Evolutionary conservation across 2,888 invertebrate genomes (phyloP), one percentile per base, ranked within the genome.

Genomic region (Parnassius smintheus): DNA sequence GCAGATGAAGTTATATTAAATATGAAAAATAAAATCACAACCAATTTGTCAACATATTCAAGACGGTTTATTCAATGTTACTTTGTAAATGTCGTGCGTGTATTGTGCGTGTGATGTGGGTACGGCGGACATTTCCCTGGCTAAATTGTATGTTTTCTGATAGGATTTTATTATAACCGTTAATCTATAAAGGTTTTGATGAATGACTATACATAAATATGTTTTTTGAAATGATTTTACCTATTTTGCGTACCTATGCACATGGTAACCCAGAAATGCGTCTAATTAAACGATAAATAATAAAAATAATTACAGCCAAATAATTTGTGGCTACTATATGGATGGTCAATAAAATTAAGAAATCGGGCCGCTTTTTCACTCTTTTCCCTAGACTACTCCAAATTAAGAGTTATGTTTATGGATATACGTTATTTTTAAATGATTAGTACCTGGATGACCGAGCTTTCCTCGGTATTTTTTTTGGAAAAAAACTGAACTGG

Each of bases 61-160:
- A 73, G 77, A 74, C 77, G 76, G 70, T 77, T 76, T 81, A 76
- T 77, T 81, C 76, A 74, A 81, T 80, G 55, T 58, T 63, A 79
- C 80, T 81, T 78, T 81, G 77, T 75, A 69, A 65, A 59, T 54
- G 62, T 63, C 55, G 55, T 46, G 35, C 51, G 45, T 69, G 81
- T 77, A 86, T 91, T 91, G 91, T 91, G 76, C 74, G 66, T 74
- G 67, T 90, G 91, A 91, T 77, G 85, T 86, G 90, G 91, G 91
- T 89, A 73, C 75, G 67, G 72, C 74, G 78, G 78, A 77, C 75
- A 79, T 42, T 51, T 72, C 70, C 76, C 70, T 70, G 68, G 72
- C 74, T 65, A 79, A 83, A 83, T 84, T 81, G 83, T 83, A 77
- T 78, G 72, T 75, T 81, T 84, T 86, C 84, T 83, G 80, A 86